These are phyloP conservation scores for Amazona finschi DNA, from an alignment of 2,797 vertebrate species.

Conservation along the genomic window DNA sequence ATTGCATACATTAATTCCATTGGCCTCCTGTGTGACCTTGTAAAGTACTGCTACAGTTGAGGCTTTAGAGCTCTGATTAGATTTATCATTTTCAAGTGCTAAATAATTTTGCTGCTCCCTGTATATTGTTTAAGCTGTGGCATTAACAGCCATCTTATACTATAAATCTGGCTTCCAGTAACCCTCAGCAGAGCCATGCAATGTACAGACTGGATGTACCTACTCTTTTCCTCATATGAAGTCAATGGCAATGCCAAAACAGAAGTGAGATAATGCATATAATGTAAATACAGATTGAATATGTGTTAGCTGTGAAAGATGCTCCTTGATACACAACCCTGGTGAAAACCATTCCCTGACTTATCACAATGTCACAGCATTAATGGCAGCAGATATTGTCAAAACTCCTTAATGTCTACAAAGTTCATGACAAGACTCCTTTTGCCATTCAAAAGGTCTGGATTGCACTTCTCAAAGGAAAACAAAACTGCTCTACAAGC, in stretches of 20 bases:
- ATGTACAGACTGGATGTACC: background rate
- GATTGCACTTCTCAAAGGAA: background rate
- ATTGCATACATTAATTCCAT: background rate
- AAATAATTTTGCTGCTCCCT: background rate
- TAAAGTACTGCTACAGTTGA: background rate
- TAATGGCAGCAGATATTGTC: background rate
- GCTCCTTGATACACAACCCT: background rate
- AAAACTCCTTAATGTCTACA: background rate
- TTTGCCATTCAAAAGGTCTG: background rate
- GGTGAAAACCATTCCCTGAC: background rate
- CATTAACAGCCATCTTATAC: background rate
- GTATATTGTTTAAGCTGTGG: background rate
- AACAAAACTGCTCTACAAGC: background rate
- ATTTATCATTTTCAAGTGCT: background rate
- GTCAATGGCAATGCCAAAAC: background rate
- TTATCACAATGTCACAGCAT: background rate
- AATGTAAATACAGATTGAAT: background rate
- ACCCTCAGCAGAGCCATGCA: background rate
- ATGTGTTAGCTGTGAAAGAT: background rate
- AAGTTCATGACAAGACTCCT: background rate
- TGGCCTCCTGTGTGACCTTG: background rate
- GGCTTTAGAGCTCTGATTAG: background rate
- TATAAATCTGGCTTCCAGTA: background rate
- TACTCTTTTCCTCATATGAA: rapidly evolving
- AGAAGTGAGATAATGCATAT: background rate